These are phyloP conservation scores for Pararge aegeria DNA, from an alignment of 1,140 invertebrate genomes.

Conservation along the genomic window DNA sequence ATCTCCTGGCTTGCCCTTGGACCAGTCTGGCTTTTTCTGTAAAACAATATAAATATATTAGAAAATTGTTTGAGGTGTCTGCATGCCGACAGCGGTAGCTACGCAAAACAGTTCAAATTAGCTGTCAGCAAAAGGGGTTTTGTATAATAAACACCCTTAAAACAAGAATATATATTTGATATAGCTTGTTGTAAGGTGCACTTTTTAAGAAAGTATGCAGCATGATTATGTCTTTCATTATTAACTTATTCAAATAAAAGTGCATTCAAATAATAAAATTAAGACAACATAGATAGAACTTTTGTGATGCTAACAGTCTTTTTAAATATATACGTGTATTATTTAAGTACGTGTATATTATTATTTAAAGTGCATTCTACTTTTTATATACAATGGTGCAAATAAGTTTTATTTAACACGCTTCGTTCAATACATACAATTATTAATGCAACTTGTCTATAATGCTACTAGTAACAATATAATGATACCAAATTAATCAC, in stretches of 20 bases:
- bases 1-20: constrained; percentile 90
- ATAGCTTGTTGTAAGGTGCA: neutral
- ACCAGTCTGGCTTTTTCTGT: constrained; percentile 95
- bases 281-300: too few species aligned
- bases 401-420: neutral
- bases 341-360: neutral
- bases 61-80: neutral
- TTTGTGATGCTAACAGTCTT: too few species aligned
- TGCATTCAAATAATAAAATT: too few species aligned
- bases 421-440: neutral
- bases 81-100: constrained; percentile 13
- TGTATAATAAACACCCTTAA: neutral
- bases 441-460: too few species aligned
- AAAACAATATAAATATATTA: constrained; percentile 56
- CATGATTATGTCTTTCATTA: neutral
- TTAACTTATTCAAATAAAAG: neutral
- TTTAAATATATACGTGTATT: too few species aligned
- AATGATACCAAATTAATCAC: neutral
- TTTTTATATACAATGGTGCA: constrained; percentile 14
- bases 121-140: constrained; percentile 5
- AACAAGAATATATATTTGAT: neutral
- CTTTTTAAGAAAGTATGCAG: neutral
- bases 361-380: neutral
- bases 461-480: neutral
- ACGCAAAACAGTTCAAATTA: constrained; percentile 19